phyloP scores from a whole-genome alignment of 2,113 vertebrate genomes.

The Leiothrix lutea region DNA sequence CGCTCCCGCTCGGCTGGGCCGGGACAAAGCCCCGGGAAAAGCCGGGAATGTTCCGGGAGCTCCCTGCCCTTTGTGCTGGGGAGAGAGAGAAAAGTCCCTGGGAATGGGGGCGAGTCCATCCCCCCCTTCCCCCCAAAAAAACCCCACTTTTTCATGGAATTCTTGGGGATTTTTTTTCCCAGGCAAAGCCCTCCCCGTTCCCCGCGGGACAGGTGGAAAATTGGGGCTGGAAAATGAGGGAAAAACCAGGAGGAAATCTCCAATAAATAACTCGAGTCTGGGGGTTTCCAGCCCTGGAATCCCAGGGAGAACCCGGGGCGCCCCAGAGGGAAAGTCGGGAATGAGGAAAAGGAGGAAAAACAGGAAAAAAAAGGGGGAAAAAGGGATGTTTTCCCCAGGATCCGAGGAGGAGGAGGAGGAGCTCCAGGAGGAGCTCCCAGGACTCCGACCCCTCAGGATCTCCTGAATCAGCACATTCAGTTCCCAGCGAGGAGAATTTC shows the following conservation, averaged over 20 bases:
- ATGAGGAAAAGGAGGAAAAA: not conserved
- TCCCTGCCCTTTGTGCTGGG: not conserved
- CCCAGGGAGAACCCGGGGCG: not conserved
- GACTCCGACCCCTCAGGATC: not conserved
- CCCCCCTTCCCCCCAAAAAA: not conserved
- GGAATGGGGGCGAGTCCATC: rapidly evolving
- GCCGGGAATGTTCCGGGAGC: not conserved
- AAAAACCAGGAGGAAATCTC: too few species aligned
- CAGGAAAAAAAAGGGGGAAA: not conserved
- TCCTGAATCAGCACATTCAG: not conserved
- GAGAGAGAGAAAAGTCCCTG: not conserved
- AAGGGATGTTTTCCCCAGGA: not conserved
- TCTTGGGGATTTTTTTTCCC: not conserved
- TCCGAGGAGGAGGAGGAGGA: not conserved
- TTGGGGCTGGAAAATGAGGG: not conserved
- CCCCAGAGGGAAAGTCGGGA: not conserved
- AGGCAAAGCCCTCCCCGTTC: not conserved
- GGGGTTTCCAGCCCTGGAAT: not conserved
- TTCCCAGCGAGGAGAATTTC: rapidly evolving
- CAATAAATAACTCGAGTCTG: rapidly evolving
- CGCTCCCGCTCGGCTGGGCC: not conserved
- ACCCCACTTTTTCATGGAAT: not conserved
- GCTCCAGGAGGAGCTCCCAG: not conserved
- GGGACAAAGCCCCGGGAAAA: not conserved
- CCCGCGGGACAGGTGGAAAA: not conserved